Conservation (phyloP, 2,888 invertebrate species). For the Merodon equestris region DNA sequence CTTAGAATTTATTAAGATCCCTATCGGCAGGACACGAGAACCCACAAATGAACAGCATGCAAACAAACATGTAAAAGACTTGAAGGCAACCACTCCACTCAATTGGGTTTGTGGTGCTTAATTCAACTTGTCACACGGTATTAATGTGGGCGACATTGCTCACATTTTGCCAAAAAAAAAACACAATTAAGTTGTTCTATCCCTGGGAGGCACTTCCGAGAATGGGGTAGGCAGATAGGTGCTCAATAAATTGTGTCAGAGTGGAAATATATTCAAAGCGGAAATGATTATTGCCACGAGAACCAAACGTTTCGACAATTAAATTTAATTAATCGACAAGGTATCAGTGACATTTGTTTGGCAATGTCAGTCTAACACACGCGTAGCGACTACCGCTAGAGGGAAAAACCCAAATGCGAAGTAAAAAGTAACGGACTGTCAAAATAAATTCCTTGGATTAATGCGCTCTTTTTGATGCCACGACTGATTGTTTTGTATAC, state of each 20-base stretch:
- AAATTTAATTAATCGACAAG: slow-evolving; percentile 64
- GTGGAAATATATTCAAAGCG: slow-evolving; percentile 62
- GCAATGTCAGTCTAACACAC: slow-evolving; percentile 30
- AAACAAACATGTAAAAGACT: slow-evolving; percentile 28
- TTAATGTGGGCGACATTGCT: slow-evolving; percentile 52
- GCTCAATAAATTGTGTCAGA: slow-evolving; percentile 18
- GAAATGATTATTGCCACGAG: slow-evolving; percentile 67
- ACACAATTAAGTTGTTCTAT: slow-evolving; percentile 26
- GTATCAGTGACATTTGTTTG: slow-evolving; percentile 51
- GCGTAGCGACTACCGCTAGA: slow-evolving; percentile 2
- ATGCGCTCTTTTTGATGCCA: slow-evolving; percentile 26
- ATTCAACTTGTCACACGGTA: slow-evolving; percentile 65
- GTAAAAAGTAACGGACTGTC: slow-evolving; percentile 48
- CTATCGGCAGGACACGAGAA: slow-evolving; percentile 45
- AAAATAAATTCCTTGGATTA: slow-evolving; percentile 40
- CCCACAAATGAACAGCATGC: slow-evolving; percentile 38
- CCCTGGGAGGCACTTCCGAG: neutral
- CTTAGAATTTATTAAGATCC: slow-evolving; percentile 62
- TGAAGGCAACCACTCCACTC: slow-evolving; percentile 3
- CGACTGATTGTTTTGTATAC: slow-evolving; percentile 10
- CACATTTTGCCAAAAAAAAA: slow-evolving; percentile 51
- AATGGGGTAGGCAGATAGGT: slow-evolving; percentile 14
- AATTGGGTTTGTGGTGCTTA: slow-evolving; percentile 43
- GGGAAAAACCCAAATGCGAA: slow-evolving; percentile 26
- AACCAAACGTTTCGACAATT: slow-evolving; percentile 63